Evolutionary conservation across 2,113 vertebrate genomes (phyloP).

Genomic region (Dryoscopus gambensis): DNA sequence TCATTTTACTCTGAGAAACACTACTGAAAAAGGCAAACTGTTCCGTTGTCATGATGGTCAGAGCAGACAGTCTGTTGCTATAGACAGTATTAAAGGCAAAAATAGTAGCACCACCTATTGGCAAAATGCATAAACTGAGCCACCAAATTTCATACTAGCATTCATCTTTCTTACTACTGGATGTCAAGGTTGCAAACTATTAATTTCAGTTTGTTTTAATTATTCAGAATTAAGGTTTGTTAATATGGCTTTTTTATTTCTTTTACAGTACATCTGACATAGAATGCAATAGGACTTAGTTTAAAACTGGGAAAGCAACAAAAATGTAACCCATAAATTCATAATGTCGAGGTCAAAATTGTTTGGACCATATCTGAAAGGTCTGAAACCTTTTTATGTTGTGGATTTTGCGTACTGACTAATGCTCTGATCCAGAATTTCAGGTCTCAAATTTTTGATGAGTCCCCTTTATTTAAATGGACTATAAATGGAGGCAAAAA

Average conservation of each 20-base stretch:
- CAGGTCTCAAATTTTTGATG: not conserved
- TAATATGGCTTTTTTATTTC: not conserved
- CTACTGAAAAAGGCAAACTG: not conserved
- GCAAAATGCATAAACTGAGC: slow-evolving; percentile 14
- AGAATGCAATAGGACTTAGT: not conserved
- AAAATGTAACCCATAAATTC: not conserved
- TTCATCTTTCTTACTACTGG: not conserved
- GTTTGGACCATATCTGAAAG: not conserved
- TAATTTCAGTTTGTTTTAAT: not conserved
- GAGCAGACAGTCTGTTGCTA: not conserved
- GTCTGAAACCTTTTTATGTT: not conserved
- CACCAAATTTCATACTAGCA: not conserved
- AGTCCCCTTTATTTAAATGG: not conserved
- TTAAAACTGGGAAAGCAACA: not conserved
- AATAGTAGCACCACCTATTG: slow-evolving; percentile 59
- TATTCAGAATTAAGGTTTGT: not conserved
- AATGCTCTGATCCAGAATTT: not conserved
- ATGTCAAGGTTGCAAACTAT: not conserved
- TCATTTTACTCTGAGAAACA: not conserved
- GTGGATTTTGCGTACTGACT: not conserved
- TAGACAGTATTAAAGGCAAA: not conserved
- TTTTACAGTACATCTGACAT: not conserved
- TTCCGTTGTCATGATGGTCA: not conserved
- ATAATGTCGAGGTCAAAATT: not conserved
- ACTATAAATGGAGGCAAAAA: not conserved